Conservation (phyloP, 2,113 vertebrate genomes). For the Psittacus erithacus region DNA sequence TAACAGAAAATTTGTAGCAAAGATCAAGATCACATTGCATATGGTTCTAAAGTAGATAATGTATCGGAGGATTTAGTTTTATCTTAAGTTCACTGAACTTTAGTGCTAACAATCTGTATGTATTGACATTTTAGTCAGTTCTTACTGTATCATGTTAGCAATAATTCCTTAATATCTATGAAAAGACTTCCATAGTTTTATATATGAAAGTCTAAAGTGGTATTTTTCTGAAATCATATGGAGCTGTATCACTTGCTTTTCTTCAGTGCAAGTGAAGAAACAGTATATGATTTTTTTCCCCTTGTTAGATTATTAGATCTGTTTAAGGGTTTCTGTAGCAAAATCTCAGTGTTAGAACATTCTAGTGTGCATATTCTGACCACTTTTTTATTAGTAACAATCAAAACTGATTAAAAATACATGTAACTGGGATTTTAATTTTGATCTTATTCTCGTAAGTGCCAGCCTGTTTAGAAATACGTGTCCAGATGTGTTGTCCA, state of each 20-base stretch:
- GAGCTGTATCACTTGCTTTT: background rate
- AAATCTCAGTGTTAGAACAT: background rate
- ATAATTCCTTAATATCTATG: background rate
- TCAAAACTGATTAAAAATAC: background rate
- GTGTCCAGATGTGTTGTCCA: too few species aligned
- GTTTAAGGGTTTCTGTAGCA: background rate
- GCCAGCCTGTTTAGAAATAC: background rate
- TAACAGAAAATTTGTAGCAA: background rate
- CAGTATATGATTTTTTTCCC: background rate
- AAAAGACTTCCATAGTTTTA: background rate
- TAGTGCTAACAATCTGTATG: background rate
- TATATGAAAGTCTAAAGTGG: background rate
- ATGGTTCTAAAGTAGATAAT: background rate
- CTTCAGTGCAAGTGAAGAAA: background rate
- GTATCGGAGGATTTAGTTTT: background rate
- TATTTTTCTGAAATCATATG: background rate
- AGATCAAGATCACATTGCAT: background rate
- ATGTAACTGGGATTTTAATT: background rate
- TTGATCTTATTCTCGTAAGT: background rate
- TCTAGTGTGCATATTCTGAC: background rate
- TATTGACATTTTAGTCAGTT: background rate
- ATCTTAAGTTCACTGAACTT: background rate
- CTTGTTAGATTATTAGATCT: background rate
- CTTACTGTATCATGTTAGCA: background rate
- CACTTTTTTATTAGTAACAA: background rate